Conservation (phyloP, 2,888 invertebrate genomes). For the Pachycephus smyrnensis region DNA sequence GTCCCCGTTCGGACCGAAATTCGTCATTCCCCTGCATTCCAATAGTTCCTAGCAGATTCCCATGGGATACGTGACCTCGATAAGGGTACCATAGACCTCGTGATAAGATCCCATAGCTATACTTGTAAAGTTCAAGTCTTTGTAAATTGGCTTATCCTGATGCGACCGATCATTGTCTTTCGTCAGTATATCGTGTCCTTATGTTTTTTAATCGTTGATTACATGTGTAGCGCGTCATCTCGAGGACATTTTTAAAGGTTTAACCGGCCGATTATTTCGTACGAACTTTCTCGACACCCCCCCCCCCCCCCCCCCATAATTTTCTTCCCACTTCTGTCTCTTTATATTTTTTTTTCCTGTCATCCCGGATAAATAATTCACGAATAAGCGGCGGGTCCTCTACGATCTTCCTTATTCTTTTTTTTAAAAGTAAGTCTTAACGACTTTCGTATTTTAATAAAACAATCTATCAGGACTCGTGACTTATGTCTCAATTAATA, state of each 20-base stretch:
- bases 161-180: not conserved
- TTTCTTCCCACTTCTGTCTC: not conserved
- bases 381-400: not conserved
- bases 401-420: not conserved
- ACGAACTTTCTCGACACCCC: not conserved
- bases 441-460: not conserved
- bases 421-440: not conserved
- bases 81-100: not conserved
- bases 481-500: not conserved
- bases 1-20: constrained; percentile 87
- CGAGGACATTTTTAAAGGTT: not conserved
- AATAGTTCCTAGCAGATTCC: constrained; percentile 59
- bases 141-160: not conserved
- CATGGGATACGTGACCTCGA: constrained; percentile 23
- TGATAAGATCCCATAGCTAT: not conserved
- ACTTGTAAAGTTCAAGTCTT: not conserved
- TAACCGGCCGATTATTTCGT: not conserved
- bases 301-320: not conserved
- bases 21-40: constrained; percentile 79
- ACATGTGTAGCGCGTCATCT: not conserved
- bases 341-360: not conserved
- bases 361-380: not conserved
- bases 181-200: not conserved
- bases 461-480: not conserved
- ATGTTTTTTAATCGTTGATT: not conserved